Base-by-base conservation (phyloP, 2,888 invertebrate genomes). In the Vannuccia rotundouncinata region DNA sequence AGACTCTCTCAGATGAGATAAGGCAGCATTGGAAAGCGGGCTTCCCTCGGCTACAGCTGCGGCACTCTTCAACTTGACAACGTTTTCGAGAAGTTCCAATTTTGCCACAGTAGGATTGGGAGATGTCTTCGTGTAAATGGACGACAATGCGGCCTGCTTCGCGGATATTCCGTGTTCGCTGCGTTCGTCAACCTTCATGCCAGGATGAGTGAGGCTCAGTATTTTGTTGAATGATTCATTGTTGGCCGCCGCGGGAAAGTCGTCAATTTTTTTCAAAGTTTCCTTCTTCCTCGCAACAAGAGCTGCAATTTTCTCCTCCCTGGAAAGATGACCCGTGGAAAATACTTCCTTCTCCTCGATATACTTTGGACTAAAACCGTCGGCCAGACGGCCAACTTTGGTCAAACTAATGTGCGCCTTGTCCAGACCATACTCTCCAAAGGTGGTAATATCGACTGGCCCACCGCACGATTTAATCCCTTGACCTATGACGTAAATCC, bases 251-350 rank as follows among this genome's bases (percentile, higher is more conserved):
- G n/a, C n/a, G 25, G 66, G 66, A 27, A 66, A 66, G 25, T 66
- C 66, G 66, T 66, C 25, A 22, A 66, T 22, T 22, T 66, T 66
- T 27, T 22, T 66, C 25, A 66, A 22, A 13, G 66, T 22, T 22
- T 66, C 66, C 2, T 13, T 17, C 25, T 66, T 66, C 25, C 25
- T 66, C 13, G 5, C 66, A 5, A 66, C 2, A 22, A 66, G 66
- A 66, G 66, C 66, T 27, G 2, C 22, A 5, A 22, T 66, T 66
- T 66, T 66, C 2, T 66, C 66, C 10, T 66, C 66, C 25, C 66
- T 5, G 5, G 66, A 66, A 27, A 66, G 66, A 66, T 66, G 66
- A 66, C 66, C 25, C 25, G 66, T 66, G 66, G 66, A 66, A 66
- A 66, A 22, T 66, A 66, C 22, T 66, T 66, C 66, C 22, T 66